Evolutionary conservation across 2,113 vertebrate genomes (phyloP).

Genomic region (Actenoides lindsayi): DNA sequence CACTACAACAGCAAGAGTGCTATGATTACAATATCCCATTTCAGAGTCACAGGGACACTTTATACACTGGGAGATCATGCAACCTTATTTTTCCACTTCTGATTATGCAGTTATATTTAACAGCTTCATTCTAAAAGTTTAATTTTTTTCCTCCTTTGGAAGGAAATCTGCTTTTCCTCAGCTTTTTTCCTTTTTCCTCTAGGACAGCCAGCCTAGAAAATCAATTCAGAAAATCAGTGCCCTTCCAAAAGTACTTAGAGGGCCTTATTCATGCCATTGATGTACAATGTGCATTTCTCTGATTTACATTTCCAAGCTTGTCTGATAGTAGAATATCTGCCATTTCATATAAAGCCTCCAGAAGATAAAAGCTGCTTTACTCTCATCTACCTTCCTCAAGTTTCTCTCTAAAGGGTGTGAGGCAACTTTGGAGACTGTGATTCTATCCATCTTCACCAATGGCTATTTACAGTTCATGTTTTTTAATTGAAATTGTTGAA

Average conservation of each 20-base stretch:
- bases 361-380: not conserved
- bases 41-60: not conserved
- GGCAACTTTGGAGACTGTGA: not conserved
- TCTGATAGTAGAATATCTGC: not conserved
- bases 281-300: not conserved
- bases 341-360: not conserved
- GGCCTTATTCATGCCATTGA: not conserved
- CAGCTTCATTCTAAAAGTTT: not conserved
- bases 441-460: not conserved
- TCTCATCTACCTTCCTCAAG: not conserved
- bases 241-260: not conserved
- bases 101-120: not conserved
- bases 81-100: not conserved
- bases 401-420: not conserved
- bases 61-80: not conserved
- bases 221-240: not conserved
- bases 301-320: not conserved
- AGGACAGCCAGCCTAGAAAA: not conserved
- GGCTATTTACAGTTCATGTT: not conserved
- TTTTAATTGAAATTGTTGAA: not conserved
- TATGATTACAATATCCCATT: not conserved
- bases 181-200: not conserved
- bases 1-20: not conserved
- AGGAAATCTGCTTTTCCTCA: not conserved
- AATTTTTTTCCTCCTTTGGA: not conserved